These are phyloP conservation scores for Pocillopora verrucosa DNA, from an alignment of 64 coral and sea anemone genomes.

Conservation along the genomic window DNA sequence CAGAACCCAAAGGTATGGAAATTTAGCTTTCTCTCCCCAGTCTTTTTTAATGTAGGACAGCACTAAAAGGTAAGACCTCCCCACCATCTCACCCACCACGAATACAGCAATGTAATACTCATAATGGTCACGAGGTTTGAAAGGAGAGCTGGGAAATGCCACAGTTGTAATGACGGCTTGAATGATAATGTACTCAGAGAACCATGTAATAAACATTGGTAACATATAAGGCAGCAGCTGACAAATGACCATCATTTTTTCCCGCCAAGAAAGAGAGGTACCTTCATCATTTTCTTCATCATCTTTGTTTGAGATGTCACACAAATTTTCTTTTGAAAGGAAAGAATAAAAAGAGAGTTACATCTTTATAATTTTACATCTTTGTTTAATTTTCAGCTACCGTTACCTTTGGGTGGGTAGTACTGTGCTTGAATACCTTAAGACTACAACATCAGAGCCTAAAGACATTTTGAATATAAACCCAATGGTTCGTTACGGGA, in stretches of 20 bases:
- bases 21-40: constrained; percentile 35
- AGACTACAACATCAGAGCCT: too few relatives aligned
- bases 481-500: too few relatives aligned
- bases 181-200: constrained; percentile 61
- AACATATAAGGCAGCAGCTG: constrained; percentile 33
- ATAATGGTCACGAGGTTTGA: constrained; percentile 63
- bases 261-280: constrained; percentile 7
- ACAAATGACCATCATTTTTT: constrained; percentile 40
- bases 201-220: constrained; percentile 42
- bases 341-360: background rate
- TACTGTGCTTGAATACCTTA: too few relatives aligned
- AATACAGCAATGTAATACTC: constrained; percentile 67
- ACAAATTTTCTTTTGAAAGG: background rate
- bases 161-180: constrained; percentile 58
- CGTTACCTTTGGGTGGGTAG: too few relatives aligned
- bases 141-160: constrained; percentile 59
- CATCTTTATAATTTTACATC: background rate
- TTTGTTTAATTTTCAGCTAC: too few relatives aligned
- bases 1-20: constrained; percentile 53
- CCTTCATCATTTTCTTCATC: background rate
- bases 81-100: constrained; percentile 42
- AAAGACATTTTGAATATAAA: too few relatives aligned
- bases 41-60: constrained; percentile 43
- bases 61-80: constrained; percentile 52
- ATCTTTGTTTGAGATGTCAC: background rate